These are phyloP conservation scores for Ornithoptera alexandrae DNA, from an alignment of 2,888 invertebrate species.

Conservation along the genomic window DNA sequence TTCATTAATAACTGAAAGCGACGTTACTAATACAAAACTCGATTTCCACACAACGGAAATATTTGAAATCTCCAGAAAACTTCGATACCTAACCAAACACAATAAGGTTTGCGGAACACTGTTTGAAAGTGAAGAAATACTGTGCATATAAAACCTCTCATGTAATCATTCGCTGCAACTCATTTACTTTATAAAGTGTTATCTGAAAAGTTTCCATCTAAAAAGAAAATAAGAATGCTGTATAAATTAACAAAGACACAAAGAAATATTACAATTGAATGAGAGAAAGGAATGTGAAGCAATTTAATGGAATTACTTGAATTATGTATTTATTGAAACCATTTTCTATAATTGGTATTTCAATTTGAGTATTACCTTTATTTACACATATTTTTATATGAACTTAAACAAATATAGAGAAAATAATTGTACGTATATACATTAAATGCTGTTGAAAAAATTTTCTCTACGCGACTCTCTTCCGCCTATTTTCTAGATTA, in stretches of 20 bases:
- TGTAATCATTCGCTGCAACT: no score
- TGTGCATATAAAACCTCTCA: no score
- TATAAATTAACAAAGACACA: background rate
- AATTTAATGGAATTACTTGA: background rate
- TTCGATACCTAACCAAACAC: no score
- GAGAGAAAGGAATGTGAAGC: background rate
- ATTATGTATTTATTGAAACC: constrained; percentile 9
- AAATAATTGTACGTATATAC: background rate
- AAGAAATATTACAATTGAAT: background rate
- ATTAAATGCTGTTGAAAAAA: background rate
- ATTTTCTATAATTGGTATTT: background rate
- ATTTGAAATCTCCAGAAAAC: no score
- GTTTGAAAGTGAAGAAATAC: no score
- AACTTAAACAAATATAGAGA: no score
- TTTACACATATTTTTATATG: no score
- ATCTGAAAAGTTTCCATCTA: background rate
- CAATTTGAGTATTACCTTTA: background rate
- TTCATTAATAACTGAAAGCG: no score
- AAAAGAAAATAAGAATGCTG: background rate
- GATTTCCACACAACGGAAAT: no score
- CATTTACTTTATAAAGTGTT: no score
- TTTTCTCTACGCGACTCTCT: background rate
- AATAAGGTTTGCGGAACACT: no score
- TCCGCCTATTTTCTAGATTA: background rate
- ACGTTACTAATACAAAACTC: no score